phyloP scores from a whole-genome alignment of 2,888 invertebrate species.

The Eupithecia abbreviata region DNA sequence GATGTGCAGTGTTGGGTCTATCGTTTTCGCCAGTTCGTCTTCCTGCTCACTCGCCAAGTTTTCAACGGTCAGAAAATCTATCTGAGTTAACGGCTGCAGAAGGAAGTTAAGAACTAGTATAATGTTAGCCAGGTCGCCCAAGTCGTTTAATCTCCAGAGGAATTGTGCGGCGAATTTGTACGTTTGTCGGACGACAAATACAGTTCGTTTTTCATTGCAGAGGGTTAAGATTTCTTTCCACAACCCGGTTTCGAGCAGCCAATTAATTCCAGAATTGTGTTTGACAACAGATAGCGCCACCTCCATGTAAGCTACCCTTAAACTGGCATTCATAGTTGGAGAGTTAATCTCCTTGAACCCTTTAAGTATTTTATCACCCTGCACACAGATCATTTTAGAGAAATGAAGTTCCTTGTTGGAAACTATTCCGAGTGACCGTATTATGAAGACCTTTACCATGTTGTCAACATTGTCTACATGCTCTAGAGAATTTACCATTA shows the following conservation, averaged over 20 bases:
- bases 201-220: conserved; percentile 86
- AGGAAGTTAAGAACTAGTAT: conserved; percentile 83
- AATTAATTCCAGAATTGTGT: conserved; percentile 86
- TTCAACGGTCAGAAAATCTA: conserved; percentile 78
- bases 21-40: conserved; percentile 76
- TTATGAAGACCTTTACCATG: conserved; percentile 84
- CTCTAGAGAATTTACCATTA: conserved; percentile 60
- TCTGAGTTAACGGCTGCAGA: conserved; percentile 83
- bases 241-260: conserved; percentile 84
- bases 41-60: conserved; percentile 78
- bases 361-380: conserved; percentile 56
- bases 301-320: conserved; percentile 87
- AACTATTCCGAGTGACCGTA: conserved; percentile 85
- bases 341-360: conserved; percentile 61
- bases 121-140: conserved; percentile 77
- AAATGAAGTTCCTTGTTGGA: conserved; percentile 85
- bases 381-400: conserved; percentile 78
- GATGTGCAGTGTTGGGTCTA: conserved; percentile 84
- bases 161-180: conserved; percentile 86
- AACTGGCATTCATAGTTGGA: conserved; percentile 80
- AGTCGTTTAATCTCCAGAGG: conserved; percentile 81
- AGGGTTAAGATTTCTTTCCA: conserved; percentile 87
- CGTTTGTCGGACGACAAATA: conserved; percentile 88
- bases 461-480: conserved; percentile 58
- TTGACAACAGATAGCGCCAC: conserved; percentile 84